Percentiles rank a stretch among this genome's conserved stretches.
Evolutionary conservation across 2,113 vertebrate genomes (phyloP).

Genomic region (Maccullochella peelii): DNA sequence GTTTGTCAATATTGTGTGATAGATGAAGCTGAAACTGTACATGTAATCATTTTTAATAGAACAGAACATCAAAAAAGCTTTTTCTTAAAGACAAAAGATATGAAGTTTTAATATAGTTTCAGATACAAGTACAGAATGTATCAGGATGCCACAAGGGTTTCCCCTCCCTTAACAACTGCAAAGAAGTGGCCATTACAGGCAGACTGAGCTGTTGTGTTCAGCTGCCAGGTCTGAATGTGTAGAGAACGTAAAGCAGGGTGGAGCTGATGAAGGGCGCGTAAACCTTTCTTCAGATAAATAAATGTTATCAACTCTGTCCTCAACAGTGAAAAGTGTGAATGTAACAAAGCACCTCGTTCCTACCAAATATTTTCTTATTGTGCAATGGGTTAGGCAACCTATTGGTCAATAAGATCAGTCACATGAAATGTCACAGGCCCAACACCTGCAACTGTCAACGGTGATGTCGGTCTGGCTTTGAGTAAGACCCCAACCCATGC

Average conservation of each 20-base stretch:
- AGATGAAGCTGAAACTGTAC: neutral
- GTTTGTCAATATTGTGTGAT: neutral
- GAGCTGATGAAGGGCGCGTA: conserved; percentile 21
- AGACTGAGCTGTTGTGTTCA: conserved; percentile 36
- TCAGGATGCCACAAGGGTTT: neutral
- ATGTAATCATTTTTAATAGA: neutral
- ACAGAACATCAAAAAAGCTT: neutral
- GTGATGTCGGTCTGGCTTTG: neutral
- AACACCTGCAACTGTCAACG: conserved; percentile 3
- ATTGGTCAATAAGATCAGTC: conserved; percentile 17
- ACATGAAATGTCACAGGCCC: conserved; percentile 13
- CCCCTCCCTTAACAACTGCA: conserved; percentile 5
- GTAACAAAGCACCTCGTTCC: neutral
- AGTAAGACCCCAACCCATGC: neutral
- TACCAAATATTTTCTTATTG: conserved; percentile 22
- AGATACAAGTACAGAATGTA: neutral
- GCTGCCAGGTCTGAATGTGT: conserved; percentile 41
- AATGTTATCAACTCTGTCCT: conserved; percentile 43
- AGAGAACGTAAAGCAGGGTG: conserved; percentile 15
- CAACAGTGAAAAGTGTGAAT: conserved; percentile 22
- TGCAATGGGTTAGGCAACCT: neutral
- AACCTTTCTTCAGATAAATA: conserved; percentile 25
- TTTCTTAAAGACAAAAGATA: neutral
- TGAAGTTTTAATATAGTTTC: neutral
- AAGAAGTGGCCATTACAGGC: conserved; percentile 7